These are phyloP conservation scores for Drosophila histrio DNA, from an alignment of 2,888 invertebrate genomes.

Conservation along the genomic window DNA sequence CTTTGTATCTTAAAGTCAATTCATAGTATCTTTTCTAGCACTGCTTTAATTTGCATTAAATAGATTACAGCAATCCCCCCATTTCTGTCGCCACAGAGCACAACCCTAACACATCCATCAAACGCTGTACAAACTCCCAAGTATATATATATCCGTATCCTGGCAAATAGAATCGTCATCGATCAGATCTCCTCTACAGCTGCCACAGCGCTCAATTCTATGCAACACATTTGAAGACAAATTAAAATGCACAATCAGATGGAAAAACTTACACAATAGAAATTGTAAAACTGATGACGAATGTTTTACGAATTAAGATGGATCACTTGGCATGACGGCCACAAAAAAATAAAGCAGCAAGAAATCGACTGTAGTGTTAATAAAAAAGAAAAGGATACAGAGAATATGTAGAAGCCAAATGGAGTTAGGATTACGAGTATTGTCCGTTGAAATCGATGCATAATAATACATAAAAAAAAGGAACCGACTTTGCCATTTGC, in stretches of 20 bases:
- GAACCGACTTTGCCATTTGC: slow-evolving; percentile 57
- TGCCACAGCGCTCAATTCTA: slow-evolving; percentile 58
- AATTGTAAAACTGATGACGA: slow-evolving; percentile 71
- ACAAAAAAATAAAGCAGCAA: slow-evolving; percentile 39
- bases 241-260: slow-evolving; percentile 70
- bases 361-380: slow-evolving; percentile 34
- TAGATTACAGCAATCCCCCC: slow-evolving; percentile 21
- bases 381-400: slow-evolving; percentile 42
- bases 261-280: slow-evolving; percentile 55
- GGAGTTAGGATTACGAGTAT: slow-evolving; percentile 14
- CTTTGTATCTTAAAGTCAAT: no score
- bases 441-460: slow-evolving; percentile 33
- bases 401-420: slow-evolving; percentile 38
- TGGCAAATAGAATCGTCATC: slow-evolving; percentile 81
- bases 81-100: slow-evolving; percentile 2
- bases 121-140: neutral
- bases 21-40: no score
- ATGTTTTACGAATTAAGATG: slow-evolving; percentile 82
- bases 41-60: slow-evolving; percentile 62
- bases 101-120: slow-evolving; percentile 61
- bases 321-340: slow-evolving; percentile 82
- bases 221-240: slow-evolving; percentile 73
- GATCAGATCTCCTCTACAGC: slow-evolving; percentile 65
- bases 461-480: slow-evolving; percentile 4
- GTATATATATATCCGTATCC: slow-evolving; percentile 24